These are phyloP conservation scores for Calycopis cecrops DNA, from an alignment of 1,140 invertebrate species.

Conservation along the genomic window DNA sequence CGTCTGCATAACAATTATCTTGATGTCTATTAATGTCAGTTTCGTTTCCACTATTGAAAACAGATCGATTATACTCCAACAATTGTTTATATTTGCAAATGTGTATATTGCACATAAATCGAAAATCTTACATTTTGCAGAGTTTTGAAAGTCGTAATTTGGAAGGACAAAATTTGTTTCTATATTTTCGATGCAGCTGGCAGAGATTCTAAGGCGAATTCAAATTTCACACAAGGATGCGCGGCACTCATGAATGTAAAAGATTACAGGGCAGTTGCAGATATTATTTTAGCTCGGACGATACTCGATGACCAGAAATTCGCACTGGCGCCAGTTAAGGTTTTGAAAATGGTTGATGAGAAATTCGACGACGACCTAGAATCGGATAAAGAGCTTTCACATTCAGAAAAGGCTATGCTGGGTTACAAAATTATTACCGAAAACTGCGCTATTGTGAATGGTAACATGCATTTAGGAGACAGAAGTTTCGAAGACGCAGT, in stretches of 20 bases:
- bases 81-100: too few relatives aligned
- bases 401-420: slow-evolving; percentile 65
- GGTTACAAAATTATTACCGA: slow-evolving; percentile 72
- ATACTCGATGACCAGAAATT: slow-evolving; percentile 72
- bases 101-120: too few relatives aligned
- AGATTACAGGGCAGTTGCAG: slow-evolving; percentile 61
- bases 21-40: too few relatives aligned
- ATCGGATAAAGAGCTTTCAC: slow-evolving; percentile 59
- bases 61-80: too few relatives aligned
- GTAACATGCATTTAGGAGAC: slow-evolving; percentile 73
- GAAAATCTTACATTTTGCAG: slow-evolving; percentile 40
- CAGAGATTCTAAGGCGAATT: slow-evolving; percentile 56
- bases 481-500: slow-evolving; percentile 73
- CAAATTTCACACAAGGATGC: slow-evolving; percentile 59
- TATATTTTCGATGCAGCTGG: slow-evolving; percentile 75
- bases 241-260: slow-evolving; percentile 72
- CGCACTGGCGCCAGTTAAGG: slow-evolving; percentile 64
- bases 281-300: slow-evolving; percentile 69
- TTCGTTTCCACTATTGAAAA: too few relatives aligned
- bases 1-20: too few relatives aligned
- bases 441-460: slow-evolving; percentile 73
- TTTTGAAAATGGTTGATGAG: slow-evolving; percentile 64
- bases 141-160: slow-evolving; percentile 68
- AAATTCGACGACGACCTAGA: slow-evolving; percentile 67
- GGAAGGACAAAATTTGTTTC: slow-evolving; percentile 73